Evolutionary conservation across 2,113 vertebrate genomes (phyloP).

Genomic region (Calyptomena viridis): DNA sequence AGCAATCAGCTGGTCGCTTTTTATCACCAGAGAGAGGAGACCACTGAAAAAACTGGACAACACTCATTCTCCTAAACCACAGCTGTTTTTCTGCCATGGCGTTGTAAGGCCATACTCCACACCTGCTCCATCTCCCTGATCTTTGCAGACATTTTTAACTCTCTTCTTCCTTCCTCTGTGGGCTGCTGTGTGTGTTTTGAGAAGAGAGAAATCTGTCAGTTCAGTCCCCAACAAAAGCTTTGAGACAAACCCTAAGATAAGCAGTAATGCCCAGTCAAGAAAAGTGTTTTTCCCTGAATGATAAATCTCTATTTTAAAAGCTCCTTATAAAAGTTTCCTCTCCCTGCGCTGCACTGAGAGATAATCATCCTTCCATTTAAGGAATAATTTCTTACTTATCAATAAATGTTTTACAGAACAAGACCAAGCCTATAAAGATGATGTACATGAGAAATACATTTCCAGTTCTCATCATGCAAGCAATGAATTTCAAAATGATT

Average conservation of each 20-base stretch:
- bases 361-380: background rate
- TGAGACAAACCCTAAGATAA: background rate
- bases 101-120: background rate
- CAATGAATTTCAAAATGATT: conserved; percentile 72
- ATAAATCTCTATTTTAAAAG: background rate
- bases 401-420: conserved; percentile 65
- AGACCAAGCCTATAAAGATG: conserved; percentile 81
- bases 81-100: background rate
- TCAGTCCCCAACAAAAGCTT: background rate
- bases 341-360: background rate
- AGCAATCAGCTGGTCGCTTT: background rate
- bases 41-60: background rate
- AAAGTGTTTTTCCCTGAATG: background rate
- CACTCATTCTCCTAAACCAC: background rate
- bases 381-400: background rate
- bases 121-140: background rate
- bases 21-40: background rate
- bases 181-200: background rate
- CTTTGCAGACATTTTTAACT: background rate
- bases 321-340: background rate
- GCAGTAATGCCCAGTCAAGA: background rate
- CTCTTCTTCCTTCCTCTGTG: background rate
- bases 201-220: background rate
- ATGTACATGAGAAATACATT: conserved; percentile 75
- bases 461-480: conserved; percentile 61